A percentile compares a stretch with the other conserved stretches of the same genome.
phyloP scores from a whole-genome alignment of 2,888 invertebrate genomes.

The Coremacera marginata region DNA sequence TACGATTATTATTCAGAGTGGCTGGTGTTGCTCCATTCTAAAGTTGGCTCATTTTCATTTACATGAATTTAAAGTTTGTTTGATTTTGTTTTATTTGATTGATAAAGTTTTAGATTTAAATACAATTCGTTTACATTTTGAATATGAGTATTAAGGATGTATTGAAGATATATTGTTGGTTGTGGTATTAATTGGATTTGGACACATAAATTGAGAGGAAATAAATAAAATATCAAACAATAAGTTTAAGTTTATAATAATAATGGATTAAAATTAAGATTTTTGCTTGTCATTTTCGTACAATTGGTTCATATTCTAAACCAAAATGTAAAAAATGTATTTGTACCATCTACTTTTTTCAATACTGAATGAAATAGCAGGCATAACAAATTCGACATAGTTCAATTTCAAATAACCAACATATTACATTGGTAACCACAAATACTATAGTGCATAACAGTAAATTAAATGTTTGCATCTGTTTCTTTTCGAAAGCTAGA shows the following conservation, averaged over 20 bases:
- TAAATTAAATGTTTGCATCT: no score
- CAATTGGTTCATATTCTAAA: no score
- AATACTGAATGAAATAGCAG: not conserved
- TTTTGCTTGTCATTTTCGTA: no score
- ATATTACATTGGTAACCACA: no score
- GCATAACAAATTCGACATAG: no score
- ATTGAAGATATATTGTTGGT: not conserved
- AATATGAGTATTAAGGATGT: not conserved
- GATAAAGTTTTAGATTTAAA: no score
- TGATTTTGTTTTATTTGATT: not conserved
- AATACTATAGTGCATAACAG: no score
- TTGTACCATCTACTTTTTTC: not conserved
- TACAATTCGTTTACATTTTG: not conserved
- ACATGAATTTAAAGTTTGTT: not conserved
- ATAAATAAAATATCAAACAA: not conserved
- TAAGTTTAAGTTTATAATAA: not conserved
- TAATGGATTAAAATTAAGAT: not conserved
- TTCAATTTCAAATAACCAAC: no score
- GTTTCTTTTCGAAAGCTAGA: no score
- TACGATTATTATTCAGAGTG: constrained; percentile 50
- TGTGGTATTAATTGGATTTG: not conserved
- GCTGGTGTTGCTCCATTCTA: constrained; percentile 42
- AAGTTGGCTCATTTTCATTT: constrained; percentile 16
- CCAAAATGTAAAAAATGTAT: not conserved
- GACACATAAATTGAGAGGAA: not conserved